A percentile compares a stretch with the other conserved stretches of the same genome.
Conservation (phyloP, 2,888 invertebrate species). For the Reticulitermes lucifugus region DNA sequence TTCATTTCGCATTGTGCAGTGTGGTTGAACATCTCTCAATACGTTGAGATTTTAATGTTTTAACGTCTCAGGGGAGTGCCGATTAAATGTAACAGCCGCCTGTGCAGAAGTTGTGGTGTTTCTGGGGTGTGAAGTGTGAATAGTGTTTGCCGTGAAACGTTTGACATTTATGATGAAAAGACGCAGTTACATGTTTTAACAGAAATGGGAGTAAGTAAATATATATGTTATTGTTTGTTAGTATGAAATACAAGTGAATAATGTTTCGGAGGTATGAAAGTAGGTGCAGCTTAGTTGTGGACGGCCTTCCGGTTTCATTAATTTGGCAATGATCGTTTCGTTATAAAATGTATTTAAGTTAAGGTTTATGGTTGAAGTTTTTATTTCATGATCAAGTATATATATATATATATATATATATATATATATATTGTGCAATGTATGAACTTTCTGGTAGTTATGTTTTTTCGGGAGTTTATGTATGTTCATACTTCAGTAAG, state of each 20-base stretch:
- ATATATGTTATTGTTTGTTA: not conserved
- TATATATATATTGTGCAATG: no score
- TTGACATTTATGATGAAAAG: slow-evolving; percentile 38
- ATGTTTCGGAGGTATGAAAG: not conserved
- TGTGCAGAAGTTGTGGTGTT: slow-evolving; percentile 36
- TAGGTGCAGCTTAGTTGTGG: not conserved
- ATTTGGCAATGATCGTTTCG: not conserved
- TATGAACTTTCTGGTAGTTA: no score
- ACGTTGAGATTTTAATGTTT: not conserved
- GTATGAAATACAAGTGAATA: not conserved
- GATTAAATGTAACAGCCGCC: slow-evolving; percentile 36
- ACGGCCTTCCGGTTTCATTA: not conserved
- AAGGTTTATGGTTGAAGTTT: no score
- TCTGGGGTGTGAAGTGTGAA: slow-evolving; percentile 28
- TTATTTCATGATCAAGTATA: no score
- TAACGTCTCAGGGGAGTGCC: slow-evolving; percentile 23
- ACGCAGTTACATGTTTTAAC: slow-evolving; percentile 25
- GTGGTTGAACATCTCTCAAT: not conserved
- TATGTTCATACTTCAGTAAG: no score
- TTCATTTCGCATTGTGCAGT: not conserved
- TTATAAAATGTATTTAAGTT: no score
- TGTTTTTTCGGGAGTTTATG: no score
- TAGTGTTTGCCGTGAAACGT: slow-evolving; percentile 23
- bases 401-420: no score
- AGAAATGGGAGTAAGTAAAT: slow-evolving; percentile 41